Evolutionary conservation across 2,113 vertebrate genomes (phyloP), one percentile per base, ranked within the genome.

Genomic region (Oceanites oceanicus): DNA sequence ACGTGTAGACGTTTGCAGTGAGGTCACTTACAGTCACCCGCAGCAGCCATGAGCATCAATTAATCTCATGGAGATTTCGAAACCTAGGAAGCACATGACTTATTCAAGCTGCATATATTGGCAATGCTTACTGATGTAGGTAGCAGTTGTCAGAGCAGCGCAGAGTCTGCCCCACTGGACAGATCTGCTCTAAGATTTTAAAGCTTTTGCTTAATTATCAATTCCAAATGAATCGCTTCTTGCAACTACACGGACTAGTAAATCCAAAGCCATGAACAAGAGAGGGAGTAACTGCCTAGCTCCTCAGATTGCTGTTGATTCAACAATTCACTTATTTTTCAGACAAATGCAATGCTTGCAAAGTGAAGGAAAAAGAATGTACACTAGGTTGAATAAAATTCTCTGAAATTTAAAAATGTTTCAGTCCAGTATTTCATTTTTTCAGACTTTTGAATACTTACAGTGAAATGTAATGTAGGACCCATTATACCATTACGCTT

Each of bases 71-170:
- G 53, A 68, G 40, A 56, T 55, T 25, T 30, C 50, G 68, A 92
- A 88, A 58, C 7, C 4, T 18, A 13, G 3, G 2, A 77, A 92
- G 45, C 34, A n/a, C 18, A 47, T 44, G 18, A 22, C 38, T 49
- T 42, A 56, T 17, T 73, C 27, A 71, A 74, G 44, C 7, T 1
- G 0, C 5, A 5, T 30, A 14, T 62, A 52, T 1, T 29, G 47
- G 32, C 68, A 68, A 4, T 10, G 30, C 7, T 86, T 42, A 66
- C 32, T 0, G 0, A 27, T 1, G 2, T 1, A 22, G 25, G 26
- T 21, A 58, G 10, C 20, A 27, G 9, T 2, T 44, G 32, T 44
- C 36, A 63, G 14, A 86, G 66, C 36, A 82, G 45, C 0, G 1
- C 13, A 66, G 52, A 40, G 20, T 18, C 36, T 58, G 34, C 78